A percentile compares a stretch with the other conserved stretches of the same genome.
phyloP scores from a whole-genome alignment of 2,888 invertebrate genomes.

The Hyposoter didymator region DNA sequence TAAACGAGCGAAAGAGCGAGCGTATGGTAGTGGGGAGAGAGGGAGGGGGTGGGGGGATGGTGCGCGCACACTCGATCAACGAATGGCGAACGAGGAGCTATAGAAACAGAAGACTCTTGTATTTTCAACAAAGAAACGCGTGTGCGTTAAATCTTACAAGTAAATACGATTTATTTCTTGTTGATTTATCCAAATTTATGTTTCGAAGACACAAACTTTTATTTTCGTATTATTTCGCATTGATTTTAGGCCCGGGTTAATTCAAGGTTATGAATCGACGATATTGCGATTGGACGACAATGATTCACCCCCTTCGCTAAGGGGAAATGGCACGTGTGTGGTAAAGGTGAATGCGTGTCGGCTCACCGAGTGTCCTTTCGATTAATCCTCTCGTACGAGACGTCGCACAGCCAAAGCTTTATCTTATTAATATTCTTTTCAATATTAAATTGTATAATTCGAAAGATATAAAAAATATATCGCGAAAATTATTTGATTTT shows the following conservation, averaged over 20 bases:
- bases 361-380: constrained; percentile 10
- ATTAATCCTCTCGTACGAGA: constrained; percentile 2
- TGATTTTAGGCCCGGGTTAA: background rate
- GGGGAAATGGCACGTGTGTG: constrained; percentile 15
- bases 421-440: background rate
- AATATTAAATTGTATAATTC: background rate
- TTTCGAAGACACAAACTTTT: background rate
- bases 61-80: constrained; percentile 62
- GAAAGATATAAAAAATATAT: constrained; percentile 8
- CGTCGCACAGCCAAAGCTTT: constrained; percentile 1
- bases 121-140: constrained; percentile 61
- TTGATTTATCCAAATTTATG: background rate
- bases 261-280: background rate
- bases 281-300: constrained; percentile 8
- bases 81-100: constrained; percentile 64
- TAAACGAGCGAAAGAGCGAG: constrained; percentile 40
- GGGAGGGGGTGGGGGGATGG: constrained; percentile 44
- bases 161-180: constrained; percentile 1
- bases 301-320: constrained; percentile 6
- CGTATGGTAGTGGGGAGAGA: constrained; percentile 38
- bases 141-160: constrained; percentile 27
- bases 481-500: background rate
- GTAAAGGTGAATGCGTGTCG: constrained; percentile 8
- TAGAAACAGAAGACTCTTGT: constrained; percentile 45
- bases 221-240: background rate